Base-by-base conservation (phyloP, 2,797 vertebrate genomes). In the Oreonectes daqikongensis region DNA sequence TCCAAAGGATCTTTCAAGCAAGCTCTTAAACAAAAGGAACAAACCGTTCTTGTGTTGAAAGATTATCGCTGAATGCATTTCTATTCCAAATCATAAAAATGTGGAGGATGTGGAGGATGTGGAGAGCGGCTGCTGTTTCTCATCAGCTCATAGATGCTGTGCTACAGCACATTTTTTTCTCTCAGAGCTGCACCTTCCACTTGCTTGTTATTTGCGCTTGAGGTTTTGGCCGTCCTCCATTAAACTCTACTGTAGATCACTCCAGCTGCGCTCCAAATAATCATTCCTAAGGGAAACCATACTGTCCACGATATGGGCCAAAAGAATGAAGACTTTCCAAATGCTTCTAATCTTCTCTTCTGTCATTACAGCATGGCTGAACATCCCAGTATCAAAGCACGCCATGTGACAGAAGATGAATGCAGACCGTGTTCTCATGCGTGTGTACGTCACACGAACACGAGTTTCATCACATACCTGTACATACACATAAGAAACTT, bases 181-280 rank as follows among this genome's bases (percentile, higher is more conserved):
- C 14, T 20, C 46, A 70, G 59, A 20, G 10, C 55, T 40, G 48
- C 55, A 70, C 68, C 59, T 74, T 73, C 30, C 17, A 1, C 10
- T 72, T 11, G 44, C 50, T 60, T 53, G 11, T 65, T 38, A 20
- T 32, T 82, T 26, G 30, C 71, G 80, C 75, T 82, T 59, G 77
- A 48, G 77, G 8, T 65, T 70, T 82, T 81, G 82, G 64, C 75
- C 55, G 77, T 24, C 30, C 77, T 83, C 83, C 86, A 83, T 61
- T 17, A 79, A 65, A 46, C 74, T 68, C 15, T 40, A 52, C 79
- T 55, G 68, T 61, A 66, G 74, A 75, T 80, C 70, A 60, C 69
- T 70, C 77, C 83, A 68, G 67, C 74, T 82, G 73, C 77, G 69
- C 35, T 26, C 59, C 79, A 77, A 79, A 80, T 82, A 77, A 78